Evolutionary conservation across 2,797 vertebrate species (phyloP), one percentile per base, ranked within the genome.

Genomic region (Distichodus sexfasciatus): DNA sequence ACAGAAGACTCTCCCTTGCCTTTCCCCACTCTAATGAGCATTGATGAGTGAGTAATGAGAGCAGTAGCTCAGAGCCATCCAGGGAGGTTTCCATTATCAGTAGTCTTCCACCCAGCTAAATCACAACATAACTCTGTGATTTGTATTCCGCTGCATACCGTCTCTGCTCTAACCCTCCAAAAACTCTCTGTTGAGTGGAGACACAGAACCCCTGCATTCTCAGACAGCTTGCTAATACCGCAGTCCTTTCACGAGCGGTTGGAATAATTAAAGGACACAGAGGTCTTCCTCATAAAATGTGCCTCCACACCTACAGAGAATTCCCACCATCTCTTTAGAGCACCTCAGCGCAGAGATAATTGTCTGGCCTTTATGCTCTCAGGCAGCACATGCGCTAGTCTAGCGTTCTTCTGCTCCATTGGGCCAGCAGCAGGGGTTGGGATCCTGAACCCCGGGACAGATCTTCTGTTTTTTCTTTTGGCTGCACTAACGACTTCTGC

Each of bases 241-340:
- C 57, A 1, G n/a, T 47, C n/a, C 43, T 63, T 62, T 73, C 36
- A 63, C 61, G 64, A 36, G 66, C 40, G 7, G 31, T 70, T 41
- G 47, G 48, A 59, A 67, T 76, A 67, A 73, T 73, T 69, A 71
- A 73, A 66, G 59, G 57, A 66, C 59, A 64, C 24, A 43, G 47
- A 60, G 33, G 43, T 55, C 66, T 17, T 57, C 35, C n/a, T 53
- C 66, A 66, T 54, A 50, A 51, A 64, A 14, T 51, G 41, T 35
- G 12, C 62, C 43, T 40, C 53, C 35, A 35, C 64, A 24, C 64
- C 50, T 66, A 33, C 36, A 44, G 17, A 15, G 15, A 38, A 41
- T 54, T 66, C 50, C 2, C 10, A 38, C 12, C 10, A 28, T 24
- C n/a, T 54, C 3, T 10, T 24, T 4, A 11, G 1, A 23, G 21